phyloP scores from a whole-genome alignment of 2,797 vertebrate species.

The Nannoperca obscura region DNA sequence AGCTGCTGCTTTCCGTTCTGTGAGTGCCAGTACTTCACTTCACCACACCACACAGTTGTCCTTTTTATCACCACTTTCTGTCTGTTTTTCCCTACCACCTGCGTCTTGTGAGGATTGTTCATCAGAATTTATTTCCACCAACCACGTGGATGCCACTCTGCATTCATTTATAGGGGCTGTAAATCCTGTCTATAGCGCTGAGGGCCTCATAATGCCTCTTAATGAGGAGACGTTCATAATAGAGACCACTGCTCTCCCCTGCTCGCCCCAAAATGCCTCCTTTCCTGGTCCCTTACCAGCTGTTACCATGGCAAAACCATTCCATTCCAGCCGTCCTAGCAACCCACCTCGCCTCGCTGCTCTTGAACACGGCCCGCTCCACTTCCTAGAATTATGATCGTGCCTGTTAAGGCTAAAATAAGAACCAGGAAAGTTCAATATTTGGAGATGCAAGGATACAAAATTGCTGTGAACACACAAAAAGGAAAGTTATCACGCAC shows the following conservation, averaged over 20 bases:
- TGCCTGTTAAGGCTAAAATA: constrained; percentile 47
- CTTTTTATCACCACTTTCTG: constrained; percentile 12
- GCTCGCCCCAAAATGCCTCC: constrained; percentile 45
- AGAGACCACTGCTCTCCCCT: constrained; percentile 37
- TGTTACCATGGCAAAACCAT: constrained; percentile 83
- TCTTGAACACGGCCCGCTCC: constrained; percentile 42
- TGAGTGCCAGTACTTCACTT: constrained; percentile 79
- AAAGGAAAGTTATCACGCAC: background rate
- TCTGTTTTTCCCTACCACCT: constrained; percentile 8
- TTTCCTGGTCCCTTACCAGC: constrained; percentile 55
- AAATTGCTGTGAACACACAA: constrained; percentile 55
- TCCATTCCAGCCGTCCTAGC: constrained; percentile 82
- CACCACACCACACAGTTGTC: background rate
- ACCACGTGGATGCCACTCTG: constrained; percentile 25
- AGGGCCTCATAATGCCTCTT: constrained; percentile 47
- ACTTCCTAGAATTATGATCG: constrained; percentile 55
- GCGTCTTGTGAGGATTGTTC: constrained; percentile 32
- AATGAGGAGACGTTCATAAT: constrained; percentile 58
- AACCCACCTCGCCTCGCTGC: constrained; percentile 74
- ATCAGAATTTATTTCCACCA: constrained; percentile 52
- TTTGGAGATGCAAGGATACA: constrained; percentile 64
- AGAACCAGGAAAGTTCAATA: constrained; percentile 77
- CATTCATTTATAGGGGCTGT: constrained; percentile 40
- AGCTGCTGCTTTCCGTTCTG: constrained; percentile 93
- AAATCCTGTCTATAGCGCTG: constrained; percentile 35